Evolutionary conservation across 1,140 invertebrate genomes (phyloP).

Genomic region (Ceratina japonica): DNA sequence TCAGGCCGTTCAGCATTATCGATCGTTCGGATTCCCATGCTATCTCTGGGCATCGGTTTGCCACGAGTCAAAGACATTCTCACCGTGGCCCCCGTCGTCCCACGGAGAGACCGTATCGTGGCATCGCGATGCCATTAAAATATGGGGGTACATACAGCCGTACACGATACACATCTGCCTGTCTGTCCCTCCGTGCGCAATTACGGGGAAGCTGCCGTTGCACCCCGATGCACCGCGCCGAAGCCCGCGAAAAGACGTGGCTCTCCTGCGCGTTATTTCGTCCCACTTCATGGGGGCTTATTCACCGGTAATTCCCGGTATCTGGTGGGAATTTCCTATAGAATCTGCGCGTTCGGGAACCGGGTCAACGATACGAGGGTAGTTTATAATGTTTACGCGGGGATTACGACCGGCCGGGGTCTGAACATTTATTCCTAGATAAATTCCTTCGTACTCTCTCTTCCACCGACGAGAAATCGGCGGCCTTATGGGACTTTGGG

Average conservation of each 20-base stretch:
- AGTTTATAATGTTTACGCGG: neutral
- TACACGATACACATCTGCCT: conserved; percentile 59
- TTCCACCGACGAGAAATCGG: too few species aligned
- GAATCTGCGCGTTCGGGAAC: neutral
- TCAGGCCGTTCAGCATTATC: conserved; percentile 29
- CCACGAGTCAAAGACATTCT: conserved; percentile 51
- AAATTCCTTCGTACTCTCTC: neutral
- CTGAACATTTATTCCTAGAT: neutral
- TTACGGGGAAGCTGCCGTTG: conserved; percentile 56
- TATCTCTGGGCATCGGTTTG: conserved; percentile 46
- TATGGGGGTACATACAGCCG: conserved; percentile 48
- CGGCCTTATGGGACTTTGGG: too few species aligned
- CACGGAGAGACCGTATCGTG: conserved; percentile 6
- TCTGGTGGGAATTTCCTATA: conserved; percentile 54
- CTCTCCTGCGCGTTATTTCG: conserved; percentile 40
- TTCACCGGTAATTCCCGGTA: conserved; percentile 43
- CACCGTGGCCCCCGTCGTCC: conserved; percentile 41
- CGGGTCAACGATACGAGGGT: neutral
- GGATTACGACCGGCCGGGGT: neutral
- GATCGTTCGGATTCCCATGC: conserved; percentile 55
- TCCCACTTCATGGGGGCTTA: conserved; percentile 49
- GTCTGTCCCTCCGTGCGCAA: conserved; percentile 52
- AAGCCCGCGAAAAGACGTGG: conserved; percentile 42
- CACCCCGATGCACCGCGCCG: conserved; percentile 49
- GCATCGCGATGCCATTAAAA: conserved; percentile 51